Base-by-base conservation (phyloP, 2,113 vertebrate species). In the Cephalopterus ornatus region DNA sequence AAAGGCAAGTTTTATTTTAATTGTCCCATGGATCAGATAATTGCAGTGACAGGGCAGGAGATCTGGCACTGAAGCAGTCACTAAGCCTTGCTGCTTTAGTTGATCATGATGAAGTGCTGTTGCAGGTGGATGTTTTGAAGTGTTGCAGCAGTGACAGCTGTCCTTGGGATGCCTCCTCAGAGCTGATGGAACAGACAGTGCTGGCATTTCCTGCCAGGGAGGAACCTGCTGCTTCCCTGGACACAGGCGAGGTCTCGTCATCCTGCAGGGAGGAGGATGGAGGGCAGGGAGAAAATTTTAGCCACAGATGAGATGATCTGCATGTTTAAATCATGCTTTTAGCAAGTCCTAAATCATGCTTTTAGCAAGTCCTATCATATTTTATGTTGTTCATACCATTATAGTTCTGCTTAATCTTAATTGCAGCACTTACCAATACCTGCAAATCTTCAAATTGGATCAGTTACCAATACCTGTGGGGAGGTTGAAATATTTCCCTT, bases 91-190 rank as follows among this genome's bases (percentile, higher is more conserved):
- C 58, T 93, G 66, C 71, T 81, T n/a, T 65, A 56, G 44, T 61
- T 92, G 63, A 14, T 90, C 80, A 37, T 21, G 88, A 83, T 79
- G 49, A 93, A 62, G 62, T 76, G 75, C 7, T 70, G 91, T 80
- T 92, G 66, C 89, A 95, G 80, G 42, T 85, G 13, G 63, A 66
- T 63, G 11, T 50, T 94, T 91, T 92, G 94, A 92, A 37, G 26
- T 49, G 33, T 39, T 75, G 61, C 39, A 55, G 95, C 89, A 89
- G 61, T 95, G 96, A 94, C 96, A 96, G 94, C 93, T 97, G 96
- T 96, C 95, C 52, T 68, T 52, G 33, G 65, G 84, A 95, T 96
- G 84, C 91, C 91, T 95, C 35, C 91, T 92, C 37, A 28, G 18
- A 63, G 82, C 37, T 95, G 96, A 94, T 93, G 84, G 49, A 52